These are phyloP conservation scores for Semicossyphus pulcher DNA, from an alignment of 2,113 vertebrate species.

Conservation along the genomic window DNA sequence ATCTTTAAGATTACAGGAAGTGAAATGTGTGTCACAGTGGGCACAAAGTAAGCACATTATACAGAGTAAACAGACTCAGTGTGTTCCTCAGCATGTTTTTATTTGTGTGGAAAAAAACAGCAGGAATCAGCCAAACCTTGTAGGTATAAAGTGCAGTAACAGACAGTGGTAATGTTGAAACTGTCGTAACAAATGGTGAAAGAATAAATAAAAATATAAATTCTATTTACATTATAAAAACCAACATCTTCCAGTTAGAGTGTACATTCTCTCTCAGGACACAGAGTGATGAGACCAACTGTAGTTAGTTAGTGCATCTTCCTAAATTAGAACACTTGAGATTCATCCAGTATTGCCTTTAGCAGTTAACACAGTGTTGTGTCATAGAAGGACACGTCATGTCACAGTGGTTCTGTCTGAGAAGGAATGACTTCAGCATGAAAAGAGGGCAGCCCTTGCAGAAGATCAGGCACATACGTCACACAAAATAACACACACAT, in stretches of 20 bases:
- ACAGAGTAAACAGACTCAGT: not conserved
- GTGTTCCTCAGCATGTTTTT: constrained; percentile 55
- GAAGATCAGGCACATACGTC: constrained; percentile 42
- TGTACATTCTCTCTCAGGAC: constrained; percentile 12
- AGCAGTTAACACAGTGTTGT: constrained; percentile 47
- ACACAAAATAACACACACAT: constrained; percentile 2
- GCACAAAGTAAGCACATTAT: not conserved
- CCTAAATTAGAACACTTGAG: not conserved
- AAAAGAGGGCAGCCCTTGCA: constrained; percentile 48
- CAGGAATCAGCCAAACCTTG: constrained; percentile 31
- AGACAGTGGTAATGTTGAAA: constrained; percentile 24
- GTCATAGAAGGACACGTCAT: constrained; percentile 2
- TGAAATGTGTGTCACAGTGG: not conserved
- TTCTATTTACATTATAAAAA: constrained; percentile 56
- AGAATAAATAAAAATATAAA: constrained; percentile 58
- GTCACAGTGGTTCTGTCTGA: constrained; percentile 40
- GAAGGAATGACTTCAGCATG: constrained; percentile 12
- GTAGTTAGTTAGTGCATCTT: constrained; percentile 12
- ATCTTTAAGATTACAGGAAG: not conserved
- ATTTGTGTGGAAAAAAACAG: constrained; percentile 58
- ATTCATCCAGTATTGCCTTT: constrained; percentile 29
- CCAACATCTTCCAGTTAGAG: constrained; percentile 23
- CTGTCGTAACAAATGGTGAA: constrained; percentile 25
- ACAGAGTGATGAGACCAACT: constrained; percentile 2
- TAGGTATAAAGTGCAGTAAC: constrained; percentile 77